Base-by-base conservation (phyloP, 2,113 vertebrate species). In the Chaetodon trifascialis region DNA sequence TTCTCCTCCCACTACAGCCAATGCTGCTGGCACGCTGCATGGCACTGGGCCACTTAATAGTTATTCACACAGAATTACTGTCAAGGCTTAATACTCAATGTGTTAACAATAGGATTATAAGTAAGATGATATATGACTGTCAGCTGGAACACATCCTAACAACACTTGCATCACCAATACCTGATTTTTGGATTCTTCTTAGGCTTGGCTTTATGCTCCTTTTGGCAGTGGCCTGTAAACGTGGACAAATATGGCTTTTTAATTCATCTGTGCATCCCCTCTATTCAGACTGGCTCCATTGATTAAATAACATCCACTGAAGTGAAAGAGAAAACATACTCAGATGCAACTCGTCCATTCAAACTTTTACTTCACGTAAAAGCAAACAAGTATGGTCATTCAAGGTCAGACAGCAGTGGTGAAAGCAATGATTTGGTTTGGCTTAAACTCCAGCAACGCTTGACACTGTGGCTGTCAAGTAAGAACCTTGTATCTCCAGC, bases 1-100 rank as follows among this genome's bases (percentile, higher is more conserved):
- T 52, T 78, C 84, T 69, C 82, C 82, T 58, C 84, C 84, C 46
- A 56, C 54, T 54, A 15, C 23, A 42, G 7, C 66, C 62, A 36
- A 54, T 46, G 38, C 36, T 36, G 17, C 34, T 23, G 19, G 16
- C 5, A 17, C 1, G 11, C 34, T 56, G 23, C 4, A 34, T 46
- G 11, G 34, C 40, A 17, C 42, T 19, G 47, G 36, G 54, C 16
- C 5, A 25, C 15, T 1, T 19, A 42, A 19, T 14, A 23, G 30
- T 11, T 7, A 63, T 21, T 55, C 23, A 67, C 40, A 58, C 34
- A n/a, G 10, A 46, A 25, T 59, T 42, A 23, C 17, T 64, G n/a
- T n/a, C 1, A 36, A 11, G 25, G 44, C 15, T 21, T 2, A 44
- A 67, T 49, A 25, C 11, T 67, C 11, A n/a, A 30, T 60, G n/a